Evolutionary conservation across 2,888 invertebrate genomes (phyloP), one percentile per base, ranked within the genome.

Genomic region (Celastrina argiolus): DNA sequence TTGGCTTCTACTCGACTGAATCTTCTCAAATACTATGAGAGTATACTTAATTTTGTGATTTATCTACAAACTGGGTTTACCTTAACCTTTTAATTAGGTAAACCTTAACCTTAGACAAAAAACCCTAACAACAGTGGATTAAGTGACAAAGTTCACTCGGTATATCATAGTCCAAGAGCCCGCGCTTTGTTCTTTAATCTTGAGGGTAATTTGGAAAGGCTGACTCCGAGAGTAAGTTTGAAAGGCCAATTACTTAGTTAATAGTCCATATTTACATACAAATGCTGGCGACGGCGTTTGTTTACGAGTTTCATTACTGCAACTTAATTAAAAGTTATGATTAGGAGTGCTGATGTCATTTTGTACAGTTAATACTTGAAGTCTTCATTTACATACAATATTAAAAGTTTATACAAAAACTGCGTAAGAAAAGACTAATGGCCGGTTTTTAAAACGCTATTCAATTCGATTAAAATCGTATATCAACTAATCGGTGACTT

Each of bases 251-350:
- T 70, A 69, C 68, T 66, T 72, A 71, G 68, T 74, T 72, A 73
- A 72, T 72, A 69, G 68, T 65, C 64, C 56, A 67, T 72, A 75
- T 75, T 75, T 72, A 74, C 75, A 75, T 75, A 74, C 69, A 74
- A 75, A 75, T 72, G 72, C 71, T 71, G 69, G 69, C 70, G 71
- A 70, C 69, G 69, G 69, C 70, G 73, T 71, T 76, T 74, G 73
- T 75, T 76, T 76, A 76, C 75, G 75, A 74, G 69, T 74, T 72
- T 69, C 74, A 73, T 76, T 75, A 75, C 72, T 74, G 73, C 74
- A 68, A 73, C 74, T 76, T 75, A 74, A 76, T 76, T 76, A 76
- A 75, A 75, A 74, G 69, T 61, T 61, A 72, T 70, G 71, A 68
- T 69, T 59, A 67, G 42, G 26, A 16, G 22, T 22, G 31, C 59